Evolutionary conservation across 2,888 invertebrate genomes (phyloP).

Genomic region (Megastigmus dorsalis): DNA sequence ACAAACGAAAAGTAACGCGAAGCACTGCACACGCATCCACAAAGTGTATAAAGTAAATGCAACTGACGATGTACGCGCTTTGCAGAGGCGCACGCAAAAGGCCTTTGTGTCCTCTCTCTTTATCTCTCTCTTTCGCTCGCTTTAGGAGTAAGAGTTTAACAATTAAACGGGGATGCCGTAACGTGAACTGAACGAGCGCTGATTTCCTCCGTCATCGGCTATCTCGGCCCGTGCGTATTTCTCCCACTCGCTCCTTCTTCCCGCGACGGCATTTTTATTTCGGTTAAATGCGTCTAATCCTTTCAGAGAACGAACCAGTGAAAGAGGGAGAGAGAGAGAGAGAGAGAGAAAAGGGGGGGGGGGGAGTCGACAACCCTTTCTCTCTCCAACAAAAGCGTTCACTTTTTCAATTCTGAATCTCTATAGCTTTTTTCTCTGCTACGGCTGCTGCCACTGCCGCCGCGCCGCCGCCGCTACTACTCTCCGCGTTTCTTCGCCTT

Average conservation of each 20-base stretch:
- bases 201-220: not conserved
- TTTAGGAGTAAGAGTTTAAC: slow-evolving; percentile 6
- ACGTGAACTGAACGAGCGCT: not conserved
- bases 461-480: no score
- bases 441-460: no score
- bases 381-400: slow-evolving; percentile 20
- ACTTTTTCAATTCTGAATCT: not conserved
- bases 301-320: slow-evolving; percentile 4
- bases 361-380: not conserved
- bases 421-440: not conserved
- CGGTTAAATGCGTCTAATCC: slow-evolving; percentile 16
- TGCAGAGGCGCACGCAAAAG: not conserved
- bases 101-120: not conserved
- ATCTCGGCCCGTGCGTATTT: not conserved
- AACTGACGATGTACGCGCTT: not conserved
- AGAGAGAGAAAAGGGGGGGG: not conserved
- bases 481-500: not conserved
- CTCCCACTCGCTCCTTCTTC: not conserved
- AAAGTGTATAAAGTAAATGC: slow-evolving; percentile 12
- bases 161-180: slow-evolving; percentile 21
- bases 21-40: not conserved
- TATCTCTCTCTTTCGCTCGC: no score
- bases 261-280: slow-evolving; percentile 20
- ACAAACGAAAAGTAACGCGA: not conserved
- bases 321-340: no score